Evolutionary conservation across 1,140 invertebrate genomes (phyloP).

Genomic region (Eriocheir sinensis): DNA sequence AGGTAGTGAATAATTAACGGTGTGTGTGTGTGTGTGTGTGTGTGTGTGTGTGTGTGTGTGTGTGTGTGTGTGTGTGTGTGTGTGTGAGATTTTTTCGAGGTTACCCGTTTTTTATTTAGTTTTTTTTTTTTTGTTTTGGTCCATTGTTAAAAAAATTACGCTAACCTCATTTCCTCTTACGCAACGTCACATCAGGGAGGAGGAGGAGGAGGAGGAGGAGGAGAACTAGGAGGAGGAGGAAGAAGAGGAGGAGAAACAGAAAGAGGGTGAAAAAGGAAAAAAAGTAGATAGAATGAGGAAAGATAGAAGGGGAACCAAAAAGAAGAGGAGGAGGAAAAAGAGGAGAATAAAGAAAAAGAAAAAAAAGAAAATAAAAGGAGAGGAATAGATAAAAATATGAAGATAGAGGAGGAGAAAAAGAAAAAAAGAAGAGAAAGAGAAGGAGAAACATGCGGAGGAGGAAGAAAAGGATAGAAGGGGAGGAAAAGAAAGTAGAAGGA

Average conservation of each 20-base stretch:
- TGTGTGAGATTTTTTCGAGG: neutral
- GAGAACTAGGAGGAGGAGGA: neutral
- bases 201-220: neutral
- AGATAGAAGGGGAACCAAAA: neutral
- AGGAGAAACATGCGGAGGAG: too few species aligned
- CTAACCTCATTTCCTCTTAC: neutral
- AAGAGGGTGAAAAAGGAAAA: too few species aligned
- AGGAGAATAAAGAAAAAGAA: too few species aligned
- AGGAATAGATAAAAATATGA: too few species aligned
- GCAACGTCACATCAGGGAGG: neutral
- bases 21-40: conserved; percentile 22
- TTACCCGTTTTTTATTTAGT: too few species aligned
- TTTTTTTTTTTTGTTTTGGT: too few species aligned
- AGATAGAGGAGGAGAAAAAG: too few species aligned
- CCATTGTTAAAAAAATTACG: neutral
- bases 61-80: neutral
- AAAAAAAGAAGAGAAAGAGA: too few species aligned
- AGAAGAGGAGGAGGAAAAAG: neutral
- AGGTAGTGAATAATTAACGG: neutral
- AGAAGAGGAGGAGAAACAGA: too few species aligned
- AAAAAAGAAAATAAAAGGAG: too few species aligned
- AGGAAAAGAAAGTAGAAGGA: too few species aligned
- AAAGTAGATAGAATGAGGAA: neutral
- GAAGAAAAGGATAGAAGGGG: too few species aligned
- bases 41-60: conserved; percentile 22